Base-by-base conservation (phyloP, 2,113 vertebrate genomes). In the Eonycteris spelaea region DNA sequence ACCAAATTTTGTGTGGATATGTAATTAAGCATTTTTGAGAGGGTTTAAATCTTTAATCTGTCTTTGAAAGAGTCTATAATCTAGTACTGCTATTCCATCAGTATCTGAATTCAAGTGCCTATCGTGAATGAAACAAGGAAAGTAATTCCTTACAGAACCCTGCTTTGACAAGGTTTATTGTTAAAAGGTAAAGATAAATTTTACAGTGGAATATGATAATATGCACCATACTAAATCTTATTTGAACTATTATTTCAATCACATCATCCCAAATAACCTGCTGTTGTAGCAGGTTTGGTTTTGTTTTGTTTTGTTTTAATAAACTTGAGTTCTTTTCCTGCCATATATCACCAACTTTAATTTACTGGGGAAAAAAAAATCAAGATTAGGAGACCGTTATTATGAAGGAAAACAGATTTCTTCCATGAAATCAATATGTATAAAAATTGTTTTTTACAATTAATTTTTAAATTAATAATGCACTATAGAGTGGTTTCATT, bases 391-490 rank as follows among this genome's bases (percentile, higher is more conserved):
- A 84, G 55, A 30, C 26, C 80, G 7, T 86, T 51, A 68, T 45
- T 90, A 43, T 71, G 33, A 87, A 96, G 35, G 48, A 79, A 87
- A 87, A 30, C n/a, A 59, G 15, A 78, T 15, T 95, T 93, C 63
- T 70, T 90, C 48, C 51, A 75, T 28, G 95, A 30, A 94, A 94
- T 79, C 59, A 67, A 28, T 87, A 70, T n/a, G 35, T 79, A 24
- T 30, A 71, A 83, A 74, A 90, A 67, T 51, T 65, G 18, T 48
- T 70, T 12, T 71, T 78, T 30, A 24, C 9, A n/a, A 38, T 55
- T 48, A 57, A 77, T 79, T 90, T 90, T 94, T 55, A 74, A 97
- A 86, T 90, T 86, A 95, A 95, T 78, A 57, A 43, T 84, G 61
- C 92, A 38, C 45, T 45, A n/a, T n/a, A 73, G 13, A 83, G 68